phyloP scores from a whole-genome alignment of 1,140 invertebrate species.

The Aleiodes sp. region DNA sequence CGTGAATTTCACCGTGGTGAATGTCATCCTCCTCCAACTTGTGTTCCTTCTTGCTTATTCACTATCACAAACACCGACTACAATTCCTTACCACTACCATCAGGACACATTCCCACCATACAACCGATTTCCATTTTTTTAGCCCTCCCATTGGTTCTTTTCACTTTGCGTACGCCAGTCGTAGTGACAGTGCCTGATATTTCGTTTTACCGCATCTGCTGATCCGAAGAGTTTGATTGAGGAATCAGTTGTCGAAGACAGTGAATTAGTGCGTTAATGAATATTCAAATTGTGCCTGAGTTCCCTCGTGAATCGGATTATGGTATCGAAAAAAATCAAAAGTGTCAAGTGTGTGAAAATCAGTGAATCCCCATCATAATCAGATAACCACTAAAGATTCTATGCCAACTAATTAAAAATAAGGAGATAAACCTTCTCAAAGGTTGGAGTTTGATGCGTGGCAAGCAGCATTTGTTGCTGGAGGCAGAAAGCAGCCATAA shows the following conservation, averaged over 20 bases:
- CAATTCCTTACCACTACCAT: conserved; percentile 8
- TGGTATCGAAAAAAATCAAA: background rate
- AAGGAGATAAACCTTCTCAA: background rate
- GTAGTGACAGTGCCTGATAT: conserved; percentile 47
- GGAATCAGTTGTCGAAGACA: background rate
- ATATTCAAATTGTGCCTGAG: conserved; percentile 9
- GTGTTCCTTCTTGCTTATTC: conserved; percentile 35
- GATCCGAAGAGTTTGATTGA: background rate
- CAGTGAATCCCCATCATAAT: too few relatives aligned
- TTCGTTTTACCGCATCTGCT: conserved; percentile 33
- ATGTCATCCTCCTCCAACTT: conserved; percentile 37
- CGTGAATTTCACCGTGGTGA: conserved; percentile 40
- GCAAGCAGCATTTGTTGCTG: conserved; percentile 46
- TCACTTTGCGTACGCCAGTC: conserved; percentile 46
- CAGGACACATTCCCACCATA: conserved; percentile 35
- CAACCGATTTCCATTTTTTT: conserved; percentile 39
- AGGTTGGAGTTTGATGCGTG: conserved; percentile 51
- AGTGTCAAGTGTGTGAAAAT: background rate
- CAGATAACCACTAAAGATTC: too few relatives aligned
- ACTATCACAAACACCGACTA: background rate
- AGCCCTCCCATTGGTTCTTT: conserved; percentile 38
- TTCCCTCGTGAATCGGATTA: background rate
- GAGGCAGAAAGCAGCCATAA: conserved; percentile 38
- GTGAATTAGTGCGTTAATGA: background rate
- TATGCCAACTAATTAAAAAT: too few relatives aligned